Evolutionary conservation across 2,888 invertebrate genomes (phyloP).

Genomic region (Zygaena filipendulae): DNA sequence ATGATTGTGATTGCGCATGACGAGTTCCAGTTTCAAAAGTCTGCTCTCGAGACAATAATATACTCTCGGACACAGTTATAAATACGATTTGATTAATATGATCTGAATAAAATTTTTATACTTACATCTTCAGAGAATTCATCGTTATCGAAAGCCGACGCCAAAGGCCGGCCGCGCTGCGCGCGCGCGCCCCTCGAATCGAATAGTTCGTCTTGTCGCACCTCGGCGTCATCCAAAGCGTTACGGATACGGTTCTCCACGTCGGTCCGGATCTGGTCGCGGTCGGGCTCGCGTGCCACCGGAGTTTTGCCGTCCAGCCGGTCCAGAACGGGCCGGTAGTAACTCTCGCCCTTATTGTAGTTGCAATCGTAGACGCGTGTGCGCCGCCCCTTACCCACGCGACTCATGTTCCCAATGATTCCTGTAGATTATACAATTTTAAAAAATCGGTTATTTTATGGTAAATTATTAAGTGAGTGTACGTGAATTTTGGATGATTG

Average conservation of each 20-base stretch:
- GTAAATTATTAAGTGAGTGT: no score
- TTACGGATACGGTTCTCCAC: slow-evolving; percentile 46
- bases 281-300: slow-evolving; percentile 38
- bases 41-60: no score
- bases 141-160: slow-evolving; percentile 53
- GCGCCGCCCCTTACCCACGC: slow-evolving; percentile 72
- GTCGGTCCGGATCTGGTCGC: slow-evolving; percentile 38
- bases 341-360: slow-evolving; percentile 85
- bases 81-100: no score
- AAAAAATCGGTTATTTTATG: slow-evolving; percentile 17
- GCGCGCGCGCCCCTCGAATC: slow-evolving; percentile 72
- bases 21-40: no score
- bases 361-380: slow-evolving; percentile 89
- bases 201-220: slow-evolving; percentile 66
- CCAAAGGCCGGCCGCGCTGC: slow-evolving; percentile 47
- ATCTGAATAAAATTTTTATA: no score
- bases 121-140: slow-evolving; percentile 62
- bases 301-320: slow-evolving; percentile 75
- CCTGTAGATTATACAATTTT: slow-evolving; percentile 9
- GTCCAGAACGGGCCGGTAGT: slow-evolving; percentile 82
- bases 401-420: slow-evolving; percentile 39
- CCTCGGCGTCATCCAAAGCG: slow-evolving; percentile 40
- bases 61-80: no score
- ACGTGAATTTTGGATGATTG: no score
- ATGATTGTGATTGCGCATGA: no score